Evolutionary conservation across 1,140 invertebrate genomes (phyloP).

Genomic region (Drosophila burlai): DNA sequence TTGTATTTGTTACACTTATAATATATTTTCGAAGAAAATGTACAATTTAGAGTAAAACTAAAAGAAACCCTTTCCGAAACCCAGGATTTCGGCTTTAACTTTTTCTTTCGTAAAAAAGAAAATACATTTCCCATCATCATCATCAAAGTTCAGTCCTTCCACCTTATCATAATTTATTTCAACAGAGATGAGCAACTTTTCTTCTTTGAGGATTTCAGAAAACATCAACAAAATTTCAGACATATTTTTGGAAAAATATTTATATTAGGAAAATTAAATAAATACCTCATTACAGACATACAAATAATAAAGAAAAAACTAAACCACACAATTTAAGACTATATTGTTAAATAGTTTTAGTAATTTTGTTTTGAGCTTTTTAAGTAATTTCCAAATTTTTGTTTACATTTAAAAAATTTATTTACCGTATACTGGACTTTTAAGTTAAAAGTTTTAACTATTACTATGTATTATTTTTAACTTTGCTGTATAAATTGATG

Average conservation of each 20-base stretch:
- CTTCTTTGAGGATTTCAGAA: not conserved
- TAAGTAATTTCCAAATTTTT: not conserved
- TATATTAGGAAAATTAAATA: not conserved
- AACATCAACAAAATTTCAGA: not conserved
- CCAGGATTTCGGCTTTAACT: not conserved
- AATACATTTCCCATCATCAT: conserved; percentile 22
- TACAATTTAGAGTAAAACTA: not conserved
- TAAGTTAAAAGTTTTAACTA: no score
- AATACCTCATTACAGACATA: not conserved
- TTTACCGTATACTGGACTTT: not conserved
- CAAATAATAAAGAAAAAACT: no score
- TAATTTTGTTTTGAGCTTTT: not conserved
- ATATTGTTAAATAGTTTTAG: not conserved
- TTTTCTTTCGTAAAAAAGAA: not conserved
- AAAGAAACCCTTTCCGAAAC: not conserved
- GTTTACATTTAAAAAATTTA: not conserved
- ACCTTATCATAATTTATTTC: not conserved
- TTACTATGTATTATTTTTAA: not conserved
- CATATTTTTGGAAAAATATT: not conserved
- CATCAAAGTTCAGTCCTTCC: not conserved
- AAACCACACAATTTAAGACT: not conserved
- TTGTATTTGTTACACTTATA: no score
- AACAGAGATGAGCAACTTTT: not conserved
- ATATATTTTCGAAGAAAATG: no score
- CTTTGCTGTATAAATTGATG: not conserved